Percentiles rank a stretch among this genome's conserved stretches.
phyloP scores from a whole-genome alignment of 92 coral and sea anemone species.

The Zoanthus gigantus region DNA sequence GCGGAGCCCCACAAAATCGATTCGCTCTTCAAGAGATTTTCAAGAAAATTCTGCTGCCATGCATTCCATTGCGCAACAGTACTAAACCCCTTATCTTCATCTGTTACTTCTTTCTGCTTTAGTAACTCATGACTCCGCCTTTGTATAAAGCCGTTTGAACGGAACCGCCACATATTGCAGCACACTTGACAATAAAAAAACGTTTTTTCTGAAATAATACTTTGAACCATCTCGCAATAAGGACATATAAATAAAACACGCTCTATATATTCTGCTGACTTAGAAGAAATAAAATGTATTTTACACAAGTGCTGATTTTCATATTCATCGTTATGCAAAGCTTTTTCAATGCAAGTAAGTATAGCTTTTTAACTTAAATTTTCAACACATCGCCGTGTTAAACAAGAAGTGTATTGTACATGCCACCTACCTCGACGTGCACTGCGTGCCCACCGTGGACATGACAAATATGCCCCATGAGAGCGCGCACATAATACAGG shows the following conservation, averaged over 20 bases:
- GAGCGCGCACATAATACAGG: not conserved
- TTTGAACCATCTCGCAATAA: not conserved
- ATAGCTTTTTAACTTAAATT: not conserved
- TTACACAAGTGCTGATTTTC: not conserved
- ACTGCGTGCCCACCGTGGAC: not conserved
- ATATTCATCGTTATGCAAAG: not conserved
- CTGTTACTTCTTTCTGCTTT: not conserved
- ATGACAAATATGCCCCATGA: not conserved
- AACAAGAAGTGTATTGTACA: not conserved
- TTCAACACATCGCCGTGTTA: not conserved
- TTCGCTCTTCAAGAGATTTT: too few relatives aligned
- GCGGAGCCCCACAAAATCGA: not conserved
- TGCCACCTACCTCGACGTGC: not conserved
- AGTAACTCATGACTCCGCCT: not conserved
- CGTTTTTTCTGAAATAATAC: not conserved
- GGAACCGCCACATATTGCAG: not conserved
- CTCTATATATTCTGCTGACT: not conserved
- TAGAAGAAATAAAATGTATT: not conserved
- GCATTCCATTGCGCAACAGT: not conserved
- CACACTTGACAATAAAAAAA: not conserved
- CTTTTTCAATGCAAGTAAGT: not conserved
- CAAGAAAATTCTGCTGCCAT: not conserved
- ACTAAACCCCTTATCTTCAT: not conserved
- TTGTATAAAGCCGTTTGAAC: not conserved
- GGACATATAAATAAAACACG: not conserved